Percentiles rank a stretch among this genome's conserved stretches.
Evolutionary conservation across 2,888 invertebrate species (phyloP).

Genomic region (Platerodrilus igneus): DNA sequence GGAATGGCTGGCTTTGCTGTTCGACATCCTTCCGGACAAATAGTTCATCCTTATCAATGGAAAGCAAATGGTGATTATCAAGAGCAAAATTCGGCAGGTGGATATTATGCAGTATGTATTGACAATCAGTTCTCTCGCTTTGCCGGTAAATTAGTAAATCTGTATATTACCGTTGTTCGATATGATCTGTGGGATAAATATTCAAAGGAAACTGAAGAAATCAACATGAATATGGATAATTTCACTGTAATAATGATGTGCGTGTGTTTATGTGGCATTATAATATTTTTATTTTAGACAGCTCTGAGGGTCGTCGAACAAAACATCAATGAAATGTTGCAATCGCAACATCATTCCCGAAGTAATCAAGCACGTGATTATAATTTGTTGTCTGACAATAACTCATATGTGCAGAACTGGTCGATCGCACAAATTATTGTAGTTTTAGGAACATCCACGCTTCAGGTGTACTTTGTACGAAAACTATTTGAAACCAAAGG

Average conservation of each 20-base stretch:
- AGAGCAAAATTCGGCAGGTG: conserved; percentile 73
- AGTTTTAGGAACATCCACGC: conserved; percentile 69
- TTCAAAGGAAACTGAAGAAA: conserved; percentile 80
- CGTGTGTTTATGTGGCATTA: conserved; percentile 5
- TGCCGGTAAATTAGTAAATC: conserved; percentile 82
- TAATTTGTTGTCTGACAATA: conserved; percentile 75
- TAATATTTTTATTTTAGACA: conserved; percentile 51
- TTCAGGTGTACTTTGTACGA: conserved; percentile 84
- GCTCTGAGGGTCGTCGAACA: conserved; percentile 73
- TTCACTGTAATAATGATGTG: conserved; percentile 64
- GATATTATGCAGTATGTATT: conserved; percentile 86
- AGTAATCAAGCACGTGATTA: conserved; percentile 78
- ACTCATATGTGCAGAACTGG: conserved; percentile 83
- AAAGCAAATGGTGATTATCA: conserved; percentile 85
- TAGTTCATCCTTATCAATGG: conserved; percentile 90
- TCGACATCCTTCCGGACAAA: conserved; percentile 75
- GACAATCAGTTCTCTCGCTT: conserved; percentile 92
- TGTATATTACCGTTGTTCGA: conserved; percentile 86
- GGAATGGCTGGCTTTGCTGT: conserved; percentile 92
- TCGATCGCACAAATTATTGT: conserved; percentile 82
- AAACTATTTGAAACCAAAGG: conserved; percentile 80
- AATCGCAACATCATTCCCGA: conserved; percentile 75
- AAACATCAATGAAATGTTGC: conserved; percentile 80
- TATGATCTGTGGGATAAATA: conserved; percentile 93
- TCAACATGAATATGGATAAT: conserved; percentile 84